Conservation (phyloP, 2,888 invertebrate species). For the Pasiphila rectangulata region DNA sequence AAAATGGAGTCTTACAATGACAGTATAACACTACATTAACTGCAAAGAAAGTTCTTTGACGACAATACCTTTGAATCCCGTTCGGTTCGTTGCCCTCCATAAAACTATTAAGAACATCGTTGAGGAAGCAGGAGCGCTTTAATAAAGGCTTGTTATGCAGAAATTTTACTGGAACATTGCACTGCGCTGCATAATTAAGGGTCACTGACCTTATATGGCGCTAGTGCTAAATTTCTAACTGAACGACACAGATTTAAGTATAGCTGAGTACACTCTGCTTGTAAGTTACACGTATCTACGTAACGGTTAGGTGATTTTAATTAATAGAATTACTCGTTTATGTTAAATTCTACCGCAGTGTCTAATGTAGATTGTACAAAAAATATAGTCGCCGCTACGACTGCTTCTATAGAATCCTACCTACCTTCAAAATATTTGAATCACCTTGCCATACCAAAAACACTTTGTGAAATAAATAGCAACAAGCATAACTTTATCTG, state of each 20-base stretch:
- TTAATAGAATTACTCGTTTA: no score
- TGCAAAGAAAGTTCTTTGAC: conserved; percentile 22
- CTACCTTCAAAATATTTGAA: no score
- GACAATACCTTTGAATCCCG: conserved; percentile 28
- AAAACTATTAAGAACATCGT: conserved; percentile 47
- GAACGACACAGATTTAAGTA: conserved; percentile 20
- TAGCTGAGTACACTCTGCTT: not conserved
- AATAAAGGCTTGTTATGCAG: conserved; percentile 76
- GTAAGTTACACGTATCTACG: not conserved
- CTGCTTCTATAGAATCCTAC: no score
- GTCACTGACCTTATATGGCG: conserved; percentile 63
- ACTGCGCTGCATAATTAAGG: conserved; percentile 74
- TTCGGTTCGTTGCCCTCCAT: conserved; percentile 35
- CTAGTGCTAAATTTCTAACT: conserved; percentile 60
- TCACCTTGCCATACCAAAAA: no score
- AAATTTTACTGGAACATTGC: conserved; percentile 78
- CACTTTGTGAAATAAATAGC: no score
- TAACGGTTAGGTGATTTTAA: no score
- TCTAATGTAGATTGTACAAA: no score
- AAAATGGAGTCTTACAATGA: not conserved
- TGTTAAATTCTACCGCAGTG: no score
- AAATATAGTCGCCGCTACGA: no score
- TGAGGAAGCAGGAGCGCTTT: conserved; percentile 54
- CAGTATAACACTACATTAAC: not conserved
- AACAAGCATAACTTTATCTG: no score